Conservation (phyloP, 1,140 invertebrate genomes). For the Proales similis region DNA sequence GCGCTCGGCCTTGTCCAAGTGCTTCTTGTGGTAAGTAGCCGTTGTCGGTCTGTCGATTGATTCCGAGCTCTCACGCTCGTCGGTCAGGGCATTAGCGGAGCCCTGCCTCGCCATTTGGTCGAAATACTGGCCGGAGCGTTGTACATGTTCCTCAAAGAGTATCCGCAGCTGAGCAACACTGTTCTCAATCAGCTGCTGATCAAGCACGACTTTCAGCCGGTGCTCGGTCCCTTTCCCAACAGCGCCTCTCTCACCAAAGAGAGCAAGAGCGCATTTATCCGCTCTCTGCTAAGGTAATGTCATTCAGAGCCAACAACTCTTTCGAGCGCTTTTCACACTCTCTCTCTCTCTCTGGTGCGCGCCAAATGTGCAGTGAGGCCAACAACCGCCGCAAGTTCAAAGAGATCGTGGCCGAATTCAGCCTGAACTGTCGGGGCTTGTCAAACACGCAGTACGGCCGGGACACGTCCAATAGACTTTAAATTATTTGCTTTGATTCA, state of each 20-base stretch:
- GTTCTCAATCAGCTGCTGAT: slow-evolving; percentile 28
- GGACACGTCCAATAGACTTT: slow-evolving; percentile 18
- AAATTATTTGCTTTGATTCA: no score
- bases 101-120: slow-evolving; percentile 31
- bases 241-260: slow-evolving; percentile 23
- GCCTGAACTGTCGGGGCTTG: slow-evolving; percentile 24
- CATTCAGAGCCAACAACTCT: background rate
- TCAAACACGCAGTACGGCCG: slow-evolving; percentile 25
- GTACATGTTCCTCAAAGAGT: slow-evolving; percentile 30
- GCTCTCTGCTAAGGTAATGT: slow-evolving; percentile 16
- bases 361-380: slow-evolving; percentile 11
- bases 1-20: slow-evolving; percentile 3
- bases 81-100: slow-evolving; percentile 29
- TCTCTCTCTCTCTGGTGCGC: background rate
- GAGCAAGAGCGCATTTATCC: slow-evolving; percentile 12
- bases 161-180: slow-evolving; percentile 32
- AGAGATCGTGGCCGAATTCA: slow-evolving; percentile 24
- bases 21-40: slow-evolving; percentile 7
- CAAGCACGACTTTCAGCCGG: slow-evolving; percentile 35
- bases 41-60: background rate
- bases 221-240: background rate
- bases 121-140: slow-evolving; percentile 29
- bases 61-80: background rate
- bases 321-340: background rate
- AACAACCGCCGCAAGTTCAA: slow-evolving; percentile 33